Evolutionary conservation across 2,797 vertebrate genomes (phyloP).

Genomic region (Sebastes taczanowskii): DNA sequence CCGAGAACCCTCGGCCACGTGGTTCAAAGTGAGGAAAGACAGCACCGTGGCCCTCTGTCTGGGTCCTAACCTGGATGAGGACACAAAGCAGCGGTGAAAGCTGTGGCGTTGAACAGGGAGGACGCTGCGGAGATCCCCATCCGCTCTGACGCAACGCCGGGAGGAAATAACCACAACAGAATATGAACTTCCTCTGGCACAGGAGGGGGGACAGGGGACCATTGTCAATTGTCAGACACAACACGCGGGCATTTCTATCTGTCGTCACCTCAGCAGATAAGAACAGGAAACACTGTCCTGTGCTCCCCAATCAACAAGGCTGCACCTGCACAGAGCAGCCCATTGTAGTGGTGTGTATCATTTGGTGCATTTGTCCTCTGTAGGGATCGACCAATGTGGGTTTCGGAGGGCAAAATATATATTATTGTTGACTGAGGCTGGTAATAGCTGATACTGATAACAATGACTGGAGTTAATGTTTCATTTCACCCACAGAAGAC

Average conservation of each 20-base stretch:
- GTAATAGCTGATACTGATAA: slow-evolving; percentile 21
- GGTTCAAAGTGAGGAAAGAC: slow-evolving; percentile 48
- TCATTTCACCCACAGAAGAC: slow-evolving; percentile 1
- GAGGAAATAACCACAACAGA: slow-evolving; percentile 63
- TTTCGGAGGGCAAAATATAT: slow-evolving; percentile 2
- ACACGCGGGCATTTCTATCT: slow-evolving; percentile 58
- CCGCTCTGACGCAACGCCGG: slow-evolving; percentile 39
- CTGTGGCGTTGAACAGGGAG: slow-evolving; percentile 3
- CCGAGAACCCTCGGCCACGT: neutral
- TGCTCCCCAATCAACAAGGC: slow-evolving; percentile 50
- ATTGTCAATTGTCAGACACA: slow-evolving; percentile 72
- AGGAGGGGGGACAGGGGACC: slow-evolving; percentile 7
- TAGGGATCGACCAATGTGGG: neutral
- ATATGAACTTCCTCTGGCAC: slow-evolving; percentile 64
- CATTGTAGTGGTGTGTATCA: slow-evolving; percentile 44
- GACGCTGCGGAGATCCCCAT: slow-evolving; percentile 30
- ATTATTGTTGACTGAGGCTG: slow-evolving; percentile 34
- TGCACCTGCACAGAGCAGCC: slow-evolving; percentile 70
- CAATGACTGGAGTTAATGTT: slow-evolving; percentile 24
- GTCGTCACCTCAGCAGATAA: slow-evolving; percentile 61
- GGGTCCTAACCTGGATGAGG: slow-evolving; percentile 60
- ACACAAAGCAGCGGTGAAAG: slow-evolving; percentile 44
- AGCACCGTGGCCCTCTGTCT: slow-evolving; percentile 13
- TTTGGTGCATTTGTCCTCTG: slow-evolving; percentile 32
- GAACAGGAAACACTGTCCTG: slow-evolving; percentile 65